Evolutionary conservation across 2,113 vertebrate genomes (phyloP).

Genomic region (Panthera uncia): DNA sequence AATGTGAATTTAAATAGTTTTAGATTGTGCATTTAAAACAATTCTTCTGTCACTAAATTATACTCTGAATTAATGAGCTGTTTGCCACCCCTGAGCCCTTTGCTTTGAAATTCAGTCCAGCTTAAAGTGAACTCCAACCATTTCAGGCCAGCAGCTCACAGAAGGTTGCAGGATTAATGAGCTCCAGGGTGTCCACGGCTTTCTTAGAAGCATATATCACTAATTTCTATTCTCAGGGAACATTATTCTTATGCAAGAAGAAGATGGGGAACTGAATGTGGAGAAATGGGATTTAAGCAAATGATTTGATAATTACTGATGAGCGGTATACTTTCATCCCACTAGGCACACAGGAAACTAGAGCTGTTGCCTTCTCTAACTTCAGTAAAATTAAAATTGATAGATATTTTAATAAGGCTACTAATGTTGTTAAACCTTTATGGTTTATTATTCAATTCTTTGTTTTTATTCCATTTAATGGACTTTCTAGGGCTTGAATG

Average conservation of each 20-base stretch:
- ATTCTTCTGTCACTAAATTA: constrained; percentile 81
- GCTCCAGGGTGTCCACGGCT: constrained; percentile 67
- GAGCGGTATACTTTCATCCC: not conserved
- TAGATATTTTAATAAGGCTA: constrained; percentile 52
- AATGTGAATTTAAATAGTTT: constrained; percentile 85
- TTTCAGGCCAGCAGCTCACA: constrained; percentile 80
- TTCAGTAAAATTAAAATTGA: constrained; percentile 29
- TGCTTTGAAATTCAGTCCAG: constrained; percentile 83
- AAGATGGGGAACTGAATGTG: constrained; percentile 33
- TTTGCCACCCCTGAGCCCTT: constrained; percentile 82
- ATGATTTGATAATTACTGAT: constrained; percentile 22
- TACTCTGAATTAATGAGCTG: constrained; percentile 86
- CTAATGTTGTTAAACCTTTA: constrained; percentile 37
- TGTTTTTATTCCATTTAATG: constrained; percentile 27
- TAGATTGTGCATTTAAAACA: constrained; percentile 83
- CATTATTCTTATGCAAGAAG: constrained; percentile 34
- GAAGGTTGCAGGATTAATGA: constrained; percentile 85
- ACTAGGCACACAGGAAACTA: not conserved
- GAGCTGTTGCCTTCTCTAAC: constrained; percentile 46
- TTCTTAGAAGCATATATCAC: constrained; percentile 80
- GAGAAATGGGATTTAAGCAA: constrained; percentile 54
- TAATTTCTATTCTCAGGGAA: constrained; percentile 49
- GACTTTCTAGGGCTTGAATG: not conserved
- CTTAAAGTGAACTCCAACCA: constrained; percentile 83
- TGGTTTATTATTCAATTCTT: not conserved